A percentile compares a stretch with the other conserved stretches of the same genome.
phyloP scores from a whole-genome alignment of 2,797 vertebrate species.

The Melanotaenia trifasciata region DNA sequence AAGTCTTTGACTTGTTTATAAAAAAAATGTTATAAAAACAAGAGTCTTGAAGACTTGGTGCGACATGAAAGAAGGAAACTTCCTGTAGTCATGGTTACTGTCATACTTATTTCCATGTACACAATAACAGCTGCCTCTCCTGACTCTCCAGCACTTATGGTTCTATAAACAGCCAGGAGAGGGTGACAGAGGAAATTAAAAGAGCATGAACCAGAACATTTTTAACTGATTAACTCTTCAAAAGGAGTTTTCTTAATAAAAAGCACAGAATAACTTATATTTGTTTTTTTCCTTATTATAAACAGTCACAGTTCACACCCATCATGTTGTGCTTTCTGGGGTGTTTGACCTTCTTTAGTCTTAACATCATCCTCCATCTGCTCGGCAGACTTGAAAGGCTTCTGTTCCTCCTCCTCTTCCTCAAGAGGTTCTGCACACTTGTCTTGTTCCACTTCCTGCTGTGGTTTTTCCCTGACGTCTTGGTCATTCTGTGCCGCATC shows the following conservation, averaged over 20 bases:
- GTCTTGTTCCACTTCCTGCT: constrained; percentile 35
- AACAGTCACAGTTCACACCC: constrained; percentile 51
- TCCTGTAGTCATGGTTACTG: constrained; percentile 14
- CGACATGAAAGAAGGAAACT: constrained; percentile 1
- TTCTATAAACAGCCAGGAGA: constrained; percentile 52
- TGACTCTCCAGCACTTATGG: constrained; percentile 54
- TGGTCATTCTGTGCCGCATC: constrained; percentile 29
- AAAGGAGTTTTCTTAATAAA: constrained; percentile 32
- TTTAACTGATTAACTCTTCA: constrained; percentile 9
- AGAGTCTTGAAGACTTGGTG: constrained; percentile 15
- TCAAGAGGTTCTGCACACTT: constrained; percentile 33
- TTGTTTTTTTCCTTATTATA: constrained; percentile 26
- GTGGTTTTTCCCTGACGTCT: background rate
- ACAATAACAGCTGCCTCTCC: constrained; percentile 47
- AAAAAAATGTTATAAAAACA: constrained; percentile 26
- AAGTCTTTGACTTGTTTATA: constrained; percentile 1
- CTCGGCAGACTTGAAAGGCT: constrained; percentile 15
- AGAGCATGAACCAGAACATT: constrained; percentile 31
- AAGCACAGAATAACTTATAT: constrained; percentile 59
- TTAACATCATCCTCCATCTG: constrained; percentile 15
- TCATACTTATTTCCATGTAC: constrained; percentile 19
- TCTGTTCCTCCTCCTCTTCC: constrained; percentile 32
- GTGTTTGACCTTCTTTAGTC: constrained; percentile 27
- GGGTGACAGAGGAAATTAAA: constrained; percentile 40
- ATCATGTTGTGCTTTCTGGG: constrained; percentile 24